A percentile compares a stretch with the other conserved stretches of the same genome.
These are phyloP conservation scores for Chaitophorus viminalis DNA, from an alignment of 2,888 invertebrate species.

Conservation along the genomic window DNA sequence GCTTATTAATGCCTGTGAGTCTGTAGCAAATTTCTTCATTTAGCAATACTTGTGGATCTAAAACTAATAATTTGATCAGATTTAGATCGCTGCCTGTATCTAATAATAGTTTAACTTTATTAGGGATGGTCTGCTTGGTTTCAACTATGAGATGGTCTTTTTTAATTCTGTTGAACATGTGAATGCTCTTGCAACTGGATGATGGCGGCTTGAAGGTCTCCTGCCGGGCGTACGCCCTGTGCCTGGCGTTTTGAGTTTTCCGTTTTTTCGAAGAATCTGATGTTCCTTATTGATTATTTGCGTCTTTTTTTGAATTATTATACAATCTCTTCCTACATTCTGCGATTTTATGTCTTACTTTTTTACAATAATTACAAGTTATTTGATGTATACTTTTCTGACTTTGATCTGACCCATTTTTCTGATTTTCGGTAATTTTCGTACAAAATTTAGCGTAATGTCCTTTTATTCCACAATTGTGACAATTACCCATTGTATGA, in stretches of 20 bases:
- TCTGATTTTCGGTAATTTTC: neutral
- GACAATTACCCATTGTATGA: neutral
- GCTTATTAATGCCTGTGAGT: neutral
- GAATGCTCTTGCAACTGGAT: neutral
- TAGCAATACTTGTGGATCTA: neutral
- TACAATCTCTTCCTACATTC: neutral
- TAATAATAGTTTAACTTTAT: neutral
- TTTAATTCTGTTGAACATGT: neutral
- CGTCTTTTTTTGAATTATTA: neutral
- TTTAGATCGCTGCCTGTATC: constrained; percentile 5
- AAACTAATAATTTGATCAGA: neutral
- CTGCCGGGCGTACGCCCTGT: neutral
- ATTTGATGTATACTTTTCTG: neutral
- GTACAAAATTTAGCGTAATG: constrained; percentile 1
- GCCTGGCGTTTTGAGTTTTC: neutral
- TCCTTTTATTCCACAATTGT: neutral
- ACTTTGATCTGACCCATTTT: neutral
- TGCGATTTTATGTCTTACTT: neutral
- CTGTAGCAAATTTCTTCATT: neutral
- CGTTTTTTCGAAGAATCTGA: neutral
- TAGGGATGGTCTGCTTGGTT: too few species aligned
- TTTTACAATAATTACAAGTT: constrained; percentile 7
- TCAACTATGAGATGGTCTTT: too few species aligned
- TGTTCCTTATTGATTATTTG: neutral
- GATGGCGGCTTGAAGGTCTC: neutral